Evolutionary conservation across 2,888 invertebrate genomes (phyloP), one percentile per base, ranked within the genome.

Genomic region (Galeopsomyia nigrocyanea): DNA sequence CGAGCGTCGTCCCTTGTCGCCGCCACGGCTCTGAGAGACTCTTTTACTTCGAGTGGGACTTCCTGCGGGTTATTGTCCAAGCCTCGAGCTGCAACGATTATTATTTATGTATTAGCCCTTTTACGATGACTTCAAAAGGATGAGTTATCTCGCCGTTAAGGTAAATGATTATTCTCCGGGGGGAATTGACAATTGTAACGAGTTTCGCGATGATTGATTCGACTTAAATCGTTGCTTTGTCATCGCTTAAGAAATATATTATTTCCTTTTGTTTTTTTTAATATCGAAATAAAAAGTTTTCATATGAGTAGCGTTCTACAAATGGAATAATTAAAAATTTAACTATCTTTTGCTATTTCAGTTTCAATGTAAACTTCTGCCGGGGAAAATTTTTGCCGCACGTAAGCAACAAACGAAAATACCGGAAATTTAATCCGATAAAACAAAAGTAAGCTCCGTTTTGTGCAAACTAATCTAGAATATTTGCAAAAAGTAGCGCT

Each of bases 401-500:
- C 26, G 26, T 3, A 26, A 26, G 26, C n/a, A 31, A 31, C 7
- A 39, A 39, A 10, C 7, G 7, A 13, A 39, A 39, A 13, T 1
- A 7, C 39, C 7, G 10, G 10, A 13, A 39, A 39, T 39, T 39
- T 1, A 39, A 39, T 39, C 10, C 7, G 39, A 39, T 39, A 39
- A 13, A 39, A 39, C 39, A 39, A 39, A n/a, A 39, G 10, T 39
- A 39, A 26, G 62, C 26, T 50, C 21, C 53, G 13, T 53, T 68
- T 68, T 62, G 17, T 47, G 21, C 19, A 53, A 60, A 47, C 64
- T 63, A 63, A 69, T 62, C 49, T 39, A 58, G 49, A 26, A 56
- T 68, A 67, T 53, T 67, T 39, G 56, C 39, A 56, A 69, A 65
- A 53, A 61, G 60, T 39, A 65, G n/a, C 21, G 46, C 51, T 58